Conservation (phyloP, 2,888 invertebrate genomes). For the Yponomeuta malinellus region DNA sequence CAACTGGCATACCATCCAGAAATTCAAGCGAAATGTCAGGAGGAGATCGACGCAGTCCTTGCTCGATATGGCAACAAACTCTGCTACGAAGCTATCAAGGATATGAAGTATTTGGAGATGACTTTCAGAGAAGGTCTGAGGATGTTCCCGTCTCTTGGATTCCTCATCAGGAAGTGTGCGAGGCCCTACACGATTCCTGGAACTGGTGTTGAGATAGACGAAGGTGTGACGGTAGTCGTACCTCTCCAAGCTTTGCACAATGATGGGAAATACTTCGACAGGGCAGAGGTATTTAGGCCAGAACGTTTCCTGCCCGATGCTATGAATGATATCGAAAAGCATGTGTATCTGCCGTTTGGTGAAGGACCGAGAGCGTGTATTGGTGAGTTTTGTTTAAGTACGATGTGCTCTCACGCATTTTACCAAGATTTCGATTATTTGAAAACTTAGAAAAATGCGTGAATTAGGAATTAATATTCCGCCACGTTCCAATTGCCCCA, state of each 20-base stretch:
- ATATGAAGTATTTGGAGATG: constrained; percentile 47
- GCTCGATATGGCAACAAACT: constrained; percentile 33
- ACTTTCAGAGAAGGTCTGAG: constrained; percentile 46
- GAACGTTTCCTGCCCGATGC: constrained; percentile 43
- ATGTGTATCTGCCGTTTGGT: constrained; percentile 52
- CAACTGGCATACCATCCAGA: constrained; percentile 43
- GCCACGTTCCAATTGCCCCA: no score
- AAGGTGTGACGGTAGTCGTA: constrained; percentile 37
- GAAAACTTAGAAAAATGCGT: no score
- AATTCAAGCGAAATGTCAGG: constrained; percentile 40
- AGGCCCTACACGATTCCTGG: constrained; percentile 41
- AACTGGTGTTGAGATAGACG: constrained; percentile 38
- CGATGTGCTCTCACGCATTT: no score
- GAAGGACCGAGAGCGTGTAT: constrained; percentile 53
- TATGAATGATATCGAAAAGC: constrained; percentile 32
- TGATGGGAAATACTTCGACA: constrained; percentile 44
- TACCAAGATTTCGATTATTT: no score
- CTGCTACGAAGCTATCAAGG: constrained; percentile 43
- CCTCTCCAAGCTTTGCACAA: constrained; percentile 42
- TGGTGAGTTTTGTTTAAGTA: constrained; percentile 29
- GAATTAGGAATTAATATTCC: no score
- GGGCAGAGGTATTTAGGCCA: constrained; percentile 42
- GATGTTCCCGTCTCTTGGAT: constrained; percentile 52
- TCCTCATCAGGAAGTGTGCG: constrained; percentile 37
- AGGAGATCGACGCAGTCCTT: constrained; percentile 40